Percentiles rank a stretch among this genome's conserved stretches.
Conservation (phyloP, 1,140 invertebrate species). For the Drosophila kohkoa region DNA sequence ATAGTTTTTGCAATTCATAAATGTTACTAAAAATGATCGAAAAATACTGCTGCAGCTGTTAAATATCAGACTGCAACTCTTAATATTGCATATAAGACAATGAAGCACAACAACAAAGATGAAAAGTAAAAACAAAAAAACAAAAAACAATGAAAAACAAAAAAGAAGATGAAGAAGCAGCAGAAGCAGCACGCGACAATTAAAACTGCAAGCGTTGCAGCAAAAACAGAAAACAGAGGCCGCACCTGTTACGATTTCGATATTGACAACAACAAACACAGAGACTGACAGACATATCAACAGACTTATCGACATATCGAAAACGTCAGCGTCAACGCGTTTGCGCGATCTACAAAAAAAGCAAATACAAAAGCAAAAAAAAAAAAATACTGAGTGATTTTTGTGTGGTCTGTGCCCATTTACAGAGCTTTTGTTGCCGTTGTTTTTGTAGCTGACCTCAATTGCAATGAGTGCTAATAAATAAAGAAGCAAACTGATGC, state of each 20-base stretch:
- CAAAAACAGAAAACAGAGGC: constrained; percentile 10
- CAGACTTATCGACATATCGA: constrained; percentile 32
- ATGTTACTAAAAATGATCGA: not conserved
- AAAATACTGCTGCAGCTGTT: not conserved
- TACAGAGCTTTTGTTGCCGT: constrained; percentile 25
- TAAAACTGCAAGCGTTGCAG: constrained; percentile 32
- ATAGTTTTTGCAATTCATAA: not conserved
- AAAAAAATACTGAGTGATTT: constrained; percentile 31
- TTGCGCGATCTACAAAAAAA: constrained; percentile 53
- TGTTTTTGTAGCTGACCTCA: constrained; percentile 58
- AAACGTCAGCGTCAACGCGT: constrained; percentile 25
- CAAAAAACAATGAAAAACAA: not conserved
- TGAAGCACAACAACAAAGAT: not conserved
- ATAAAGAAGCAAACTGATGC: constrained; percentile 33
- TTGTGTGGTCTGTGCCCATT: constrained; percentile 47
- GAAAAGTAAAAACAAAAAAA: not conserved
- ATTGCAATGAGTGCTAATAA: constrained; percentile 56
- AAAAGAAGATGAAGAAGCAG: constrained; percentile 11
- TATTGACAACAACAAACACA: constrained; percentile 22
- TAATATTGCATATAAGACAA: not conserved
- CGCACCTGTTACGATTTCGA: constrained; percentile 42
- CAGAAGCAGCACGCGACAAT: constrained; percentile 38
- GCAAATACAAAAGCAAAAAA: constrained; percentile 2
- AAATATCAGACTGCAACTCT: constrained; percentile 1
- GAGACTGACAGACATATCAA: constrained; percentile 31